These are phyloP conservation scores for Invenusta paracnida DNA, from an alignment of 2,888 invertebrate species.

Conservation along the genomic window DNA sequence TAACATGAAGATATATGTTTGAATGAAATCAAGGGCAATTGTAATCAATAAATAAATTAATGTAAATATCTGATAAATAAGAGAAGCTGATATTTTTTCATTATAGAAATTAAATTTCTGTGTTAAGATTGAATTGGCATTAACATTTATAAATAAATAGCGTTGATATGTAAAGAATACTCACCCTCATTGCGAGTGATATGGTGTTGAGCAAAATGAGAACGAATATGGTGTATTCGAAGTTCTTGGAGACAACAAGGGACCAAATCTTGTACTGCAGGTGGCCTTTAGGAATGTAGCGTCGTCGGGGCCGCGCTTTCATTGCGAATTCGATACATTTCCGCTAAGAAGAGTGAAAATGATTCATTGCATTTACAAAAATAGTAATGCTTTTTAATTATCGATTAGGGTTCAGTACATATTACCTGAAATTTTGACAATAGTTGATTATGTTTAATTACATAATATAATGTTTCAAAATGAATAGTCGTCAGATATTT, in stretches of 20 bases:
- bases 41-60: too few relatives aligned
- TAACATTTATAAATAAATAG: too few relatives aligned
- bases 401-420: neutral
- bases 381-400: neutral
- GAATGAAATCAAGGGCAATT: too few relatives aligned
- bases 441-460: too few relatives aligned
- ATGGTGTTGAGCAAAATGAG: constrained; percentile 96
- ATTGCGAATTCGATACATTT: constrained; percentile 77
- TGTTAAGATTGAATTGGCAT: too few relatives aligned
- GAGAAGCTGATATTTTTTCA: too few relatives aligned
- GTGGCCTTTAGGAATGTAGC: constrained; percentile 96
- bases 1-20: too few relatives aligned
- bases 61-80: neutral
- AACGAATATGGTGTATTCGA: constrained; percentile 95
- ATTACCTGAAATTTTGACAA: too few relatives aligned
- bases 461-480: too few relatives aligned
- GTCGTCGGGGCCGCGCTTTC: constrained; percentile 66
- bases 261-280: constrained; percentile 92
- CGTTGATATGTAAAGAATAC: too few relatives aligned
- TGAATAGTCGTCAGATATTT: too few relatives aligned
- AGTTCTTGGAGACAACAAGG: constrained; percentile 97
- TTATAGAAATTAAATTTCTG: too few relatives aligned
- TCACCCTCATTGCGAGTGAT: constrained; percentile 82
- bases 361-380: neutral
- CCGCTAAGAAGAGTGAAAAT: constrained; percentile 47